Percentiles rank a stretch among this genome's conserved stretches.
These are phyloP conservation scores for Ailuropoda melanoleuca DNA, from an alignment of 2,113 vertebrate genomes.

Conservation along the genomic window DNA sequence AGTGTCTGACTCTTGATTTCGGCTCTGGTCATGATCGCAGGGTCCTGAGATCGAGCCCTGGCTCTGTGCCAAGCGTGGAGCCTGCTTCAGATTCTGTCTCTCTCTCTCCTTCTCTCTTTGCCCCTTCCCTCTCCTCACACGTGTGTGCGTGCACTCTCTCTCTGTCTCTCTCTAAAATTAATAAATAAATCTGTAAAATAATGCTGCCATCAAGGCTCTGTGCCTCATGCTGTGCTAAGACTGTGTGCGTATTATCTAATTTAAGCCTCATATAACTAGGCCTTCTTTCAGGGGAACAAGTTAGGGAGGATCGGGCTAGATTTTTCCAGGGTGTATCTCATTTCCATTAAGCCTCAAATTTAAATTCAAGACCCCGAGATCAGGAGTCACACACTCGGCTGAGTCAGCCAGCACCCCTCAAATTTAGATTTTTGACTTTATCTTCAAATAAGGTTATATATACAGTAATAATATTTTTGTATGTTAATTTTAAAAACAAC, in stretches of 20 bases:
- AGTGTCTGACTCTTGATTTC: neutral
- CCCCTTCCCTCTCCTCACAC: neutral
- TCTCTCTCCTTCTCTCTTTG: neutral
- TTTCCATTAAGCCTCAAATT: slow-evolving; percentile 5
- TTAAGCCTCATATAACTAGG: neutral
- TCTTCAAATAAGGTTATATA: neutral
- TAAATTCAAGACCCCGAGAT: neutral
- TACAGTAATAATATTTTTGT: neutral
- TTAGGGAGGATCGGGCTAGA: neutral
- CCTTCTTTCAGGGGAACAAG: neutral
- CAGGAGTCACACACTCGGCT: neutral
- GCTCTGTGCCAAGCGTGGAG: neutral
- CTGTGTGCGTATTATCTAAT: neutral
- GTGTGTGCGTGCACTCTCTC: neutral
- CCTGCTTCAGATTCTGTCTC: neutral
- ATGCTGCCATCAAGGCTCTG: neutral
- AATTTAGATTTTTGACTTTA: neutral
- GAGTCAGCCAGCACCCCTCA: neutral
- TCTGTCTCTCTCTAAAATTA: neutral
- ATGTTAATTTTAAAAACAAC: slow-evolving; percentile 7
- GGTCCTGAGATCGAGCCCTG: neutral
- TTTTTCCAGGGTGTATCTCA: neutral
- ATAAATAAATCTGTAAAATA: neutral
- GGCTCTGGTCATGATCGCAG: neutral
- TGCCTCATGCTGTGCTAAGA: neutral